phyloP scores from a whole-genome alignment of 2,888 invertebrate species.

The Acanthoscelides obtectus region DNA sequence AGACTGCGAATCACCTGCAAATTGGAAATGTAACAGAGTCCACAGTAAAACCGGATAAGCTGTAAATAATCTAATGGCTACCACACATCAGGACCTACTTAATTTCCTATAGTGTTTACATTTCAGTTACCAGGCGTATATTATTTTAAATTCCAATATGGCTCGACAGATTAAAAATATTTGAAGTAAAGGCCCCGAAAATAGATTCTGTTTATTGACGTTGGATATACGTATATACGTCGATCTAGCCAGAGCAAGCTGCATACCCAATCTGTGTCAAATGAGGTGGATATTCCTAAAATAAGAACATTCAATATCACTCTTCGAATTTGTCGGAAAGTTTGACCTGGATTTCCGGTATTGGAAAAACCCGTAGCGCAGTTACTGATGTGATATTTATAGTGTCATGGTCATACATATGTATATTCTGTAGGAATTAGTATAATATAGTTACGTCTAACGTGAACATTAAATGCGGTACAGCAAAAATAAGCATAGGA shows the following conservation, averaged over 20 bases:
- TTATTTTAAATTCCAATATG: conserved; percentile 24
- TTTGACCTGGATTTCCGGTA: not conserved
- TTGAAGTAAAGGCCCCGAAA: conserved; percentile 29
- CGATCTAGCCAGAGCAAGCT: not conserved
- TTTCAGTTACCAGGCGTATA: conserved; percentile 21
- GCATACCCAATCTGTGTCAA: not conserved
- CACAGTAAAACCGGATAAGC: not conserved
- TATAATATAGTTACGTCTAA: no score
- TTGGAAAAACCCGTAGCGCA: not conserved
- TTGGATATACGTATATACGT: conserved; percentile 21
- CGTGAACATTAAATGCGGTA: no score
- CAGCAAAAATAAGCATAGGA: no score
- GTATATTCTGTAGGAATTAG: no score
- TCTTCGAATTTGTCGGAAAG: not conserved
- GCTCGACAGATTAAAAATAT: conserved; percentile 25
- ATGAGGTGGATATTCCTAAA: not conserved
- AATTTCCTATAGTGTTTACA: conserved; percentile 19
- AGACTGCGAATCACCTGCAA: not conserved
- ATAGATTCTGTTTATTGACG: conserved; percentile 32
- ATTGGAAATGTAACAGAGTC: not conserved
- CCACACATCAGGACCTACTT: conserved; percentile 15
- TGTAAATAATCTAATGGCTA: not conserved
- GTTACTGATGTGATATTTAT: not conserved
- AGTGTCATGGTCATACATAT: not conserved
- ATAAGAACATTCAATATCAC: not conserved